These are phyloP conservation scores for Pyrocoelia pectoralis DNA, from an alignment of 2,888 invertebrate species.

Conservation along the genomic window DNA sequence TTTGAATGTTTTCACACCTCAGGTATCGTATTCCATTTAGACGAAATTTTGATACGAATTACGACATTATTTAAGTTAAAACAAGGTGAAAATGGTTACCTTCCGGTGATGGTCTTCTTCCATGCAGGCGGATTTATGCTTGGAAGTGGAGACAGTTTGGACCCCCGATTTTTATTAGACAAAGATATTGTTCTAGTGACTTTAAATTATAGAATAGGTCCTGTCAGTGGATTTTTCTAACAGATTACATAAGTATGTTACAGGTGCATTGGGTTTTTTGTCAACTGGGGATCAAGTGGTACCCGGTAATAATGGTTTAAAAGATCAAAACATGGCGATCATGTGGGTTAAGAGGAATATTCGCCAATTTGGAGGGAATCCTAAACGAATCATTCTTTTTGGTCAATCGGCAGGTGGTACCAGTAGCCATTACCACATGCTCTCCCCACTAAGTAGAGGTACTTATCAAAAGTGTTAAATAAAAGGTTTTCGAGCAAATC, in stretches of 20 bases:
- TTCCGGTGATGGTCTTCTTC: slow-evolving; percentile 80
- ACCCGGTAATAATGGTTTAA: slow-evolving; percentile 55
- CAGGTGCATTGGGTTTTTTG: slow-evolving; percentile 57
- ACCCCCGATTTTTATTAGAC: slow-evolving; percentile 75
- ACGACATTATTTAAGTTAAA: too few species aligned
- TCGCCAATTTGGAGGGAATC: slow-evolving; percentile 57
- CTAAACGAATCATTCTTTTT: slow-evolving; percentile 56
- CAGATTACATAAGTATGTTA: too few species aligned
- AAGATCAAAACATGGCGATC: slow-evolving; percentile 48
- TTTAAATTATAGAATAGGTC: slow-evolving; percentile 37
- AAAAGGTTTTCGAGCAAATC: not conserved
- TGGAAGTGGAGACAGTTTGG: slow-evolving; percentile 76
- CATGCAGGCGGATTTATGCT: slow-evolving; percentile 81
- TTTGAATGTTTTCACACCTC: too few species aligned
- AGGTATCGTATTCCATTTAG: too few species aligned
- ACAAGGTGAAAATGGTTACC: too few species aligned
- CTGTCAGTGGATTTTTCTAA: too few species aligned
- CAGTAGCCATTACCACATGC: slow-evolving; percentile 58
- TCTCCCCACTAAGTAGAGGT: slow-evolving; percentile 58
- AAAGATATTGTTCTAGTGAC: slow-evolving; percentile 70
- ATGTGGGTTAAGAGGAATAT: slow-evolving; percentile 58
- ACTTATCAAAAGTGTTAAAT: not conserved
- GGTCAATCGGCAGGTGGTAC: slow-evolving; percentile 60
- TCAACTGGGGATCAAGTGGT: slow-evolving; percentile 52
- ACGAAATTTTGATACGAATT: too few species aligned